These are phyloP conservation scores for Brachycybe producta DNA, from an alignment of 2,888 invertebrate genomes.

Conservation along the genomic window DNA sequence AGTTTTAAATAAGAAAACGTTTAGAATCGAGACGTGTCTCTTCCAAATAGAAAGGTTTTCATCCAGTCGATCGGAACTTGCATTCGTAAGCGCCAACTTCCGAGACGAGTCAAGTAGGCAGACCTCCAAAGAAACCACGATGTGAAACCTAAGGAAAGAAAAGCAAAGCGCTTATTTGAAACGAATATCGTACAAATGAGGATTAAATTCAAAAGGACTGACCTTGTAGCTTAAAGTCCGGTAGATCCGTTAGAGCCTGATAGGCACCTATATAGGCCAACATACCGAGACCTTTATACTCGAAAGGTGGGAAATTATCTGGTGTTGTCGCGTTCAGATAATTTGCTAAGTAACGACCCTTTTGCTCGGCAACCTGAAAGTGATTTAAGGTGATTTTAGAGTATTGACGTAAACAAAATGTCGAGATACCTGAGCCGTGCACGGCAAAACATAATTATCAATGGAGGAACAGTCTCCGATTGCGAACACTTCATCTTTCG, in stretches of 20 bases:
- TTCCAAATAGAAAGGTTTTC: constrained; percentile 35
- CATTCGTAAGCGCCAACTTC: constrained; percentile 36
- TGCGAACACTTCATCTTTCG: constrained; percentile 30
- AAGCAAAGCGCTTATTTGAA: neutral
- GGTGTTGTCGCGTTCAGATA: constrained; percentile 24
- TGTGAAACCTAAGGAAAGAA: constrained; percentile 29
- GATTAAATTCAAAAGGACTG: no score
- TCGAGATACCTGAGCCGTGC: constrained; percentile 34
- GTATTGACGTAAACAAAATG: neutral
- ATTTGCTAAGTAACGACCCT: constrained; percentile 33
- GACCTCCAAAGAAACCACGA: constrained; percentile 38
- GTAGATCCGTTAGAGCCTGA: constrained; percentile 33
- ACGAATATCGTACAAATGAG: no score
- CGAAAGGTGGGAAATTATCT: constrained; percentile 25
- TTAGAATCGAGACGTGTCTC: constrained; percentile 34
- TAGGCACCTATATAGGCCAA: constrained; percentile 36
- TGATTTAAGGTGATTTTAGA: neutral
- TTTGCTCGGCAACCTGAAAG: constrained; percentile 34
- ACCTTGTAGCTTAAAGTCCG: constrained; percentile 32
- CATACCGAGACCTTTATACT: constrained; percentile 32
- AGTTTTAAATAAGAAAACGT: neutral
- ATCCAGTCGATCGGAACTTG: constrained; percentile 37
- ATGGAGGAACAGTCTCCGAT: constrained; percentile 36
- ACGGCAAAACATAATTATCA: constrained; percentile 30
- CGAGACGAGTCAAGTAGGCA: constrained; percentile 35